phyloP scores from a whole-genome alignment of 2,888 invertebrate species.

The Coenonympha arcania region DNA sequence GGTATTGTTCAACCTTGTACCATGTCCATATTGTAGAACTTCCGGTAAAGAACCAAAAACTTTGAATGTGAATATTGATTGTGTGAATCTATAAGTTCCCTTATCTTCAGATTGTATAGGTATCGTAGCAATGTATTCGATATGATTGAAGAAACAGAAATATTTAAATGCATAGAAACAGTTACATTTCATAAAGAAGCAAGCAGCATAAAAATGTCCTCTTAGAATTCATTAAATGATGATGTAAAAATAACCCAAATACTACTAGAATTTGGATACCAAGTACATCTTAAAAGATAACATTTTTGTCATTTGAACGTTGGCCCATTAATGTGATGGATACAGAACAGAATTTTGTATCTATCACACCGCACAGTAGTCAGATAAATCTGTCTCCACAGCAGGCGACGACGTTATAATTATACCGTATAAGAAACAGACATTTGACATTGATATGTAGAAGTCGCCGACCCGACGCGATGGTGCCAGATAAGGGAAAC shows the following conservation, averaged over 20 bases:
- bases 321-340: too few relatives aligned
- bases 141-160: too few relatives aligned
- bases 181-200: too few relatives aligned
- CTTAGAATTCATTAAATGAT: too few relatives aligned
- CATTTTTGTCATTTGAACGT: too few relatives aligned
- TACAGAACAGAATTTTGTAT: too few relatives aligned
- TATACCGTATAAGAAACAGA: conserved; percentile 14
- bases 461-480: conserved; percentile 14
- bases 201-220: too few relatives aligned
- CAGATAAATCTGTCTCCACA: conserved; percentile 16
- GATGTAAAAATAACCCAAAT: too few relatives aligned
- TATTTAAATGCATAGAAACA: too few relatives aligned
- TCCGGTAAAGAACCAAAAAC: background rate
- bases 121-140: too few relatives aligned
- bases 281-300: too few relatives aligned
- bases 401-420: conserved; percentile 17
- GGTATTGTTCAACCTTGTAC: background rate
- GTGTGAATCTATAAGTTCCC: background rate
- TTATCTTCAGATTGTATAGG: background rate
- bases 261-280: too few relatives aligned
- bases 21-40: background rate
- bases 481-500: conserved; percentile 19
- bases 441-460: conserved; percentile 22
- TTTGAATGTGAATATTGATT: background rate
- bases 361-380: background rate